Evolutionary conservation across 1,140 invertebrate species (phyloP), one percentile per base, ranked within the genome.

Genomic region (Trissolcus basalis): DNA sequence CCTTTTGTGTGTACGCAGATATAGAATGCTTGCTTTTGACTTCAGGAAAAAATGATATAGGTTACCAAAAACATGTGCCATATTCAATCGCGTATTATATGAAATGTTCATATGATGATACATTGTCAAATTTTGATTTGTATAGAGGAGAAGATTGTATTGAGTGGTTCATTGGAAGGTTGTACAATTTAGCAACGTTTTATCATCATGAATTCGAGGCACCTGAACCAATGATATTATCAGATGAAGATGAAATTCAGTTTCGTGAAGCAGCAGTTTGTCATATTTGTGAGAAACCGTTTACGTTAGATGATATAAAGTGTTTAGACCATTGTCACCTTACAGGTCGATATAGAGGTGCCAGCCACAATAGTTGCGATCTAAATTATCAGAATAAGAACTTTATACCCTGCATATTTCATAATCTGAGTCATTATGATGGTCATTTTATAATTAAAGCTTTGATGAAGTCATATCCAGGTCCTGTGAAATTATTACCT

Each of bases 1-100:
- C 79, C 14, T 85, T 85, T 78, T 78, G 78, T 27, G 51, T 85
- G 11, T 82, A 84, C 51, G 81, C 82, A 15, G 81, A 86, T 79
- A 80, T 83, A 59, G 82, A 43, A 55, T 81, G 73, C 27, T 58
- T 82, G 11, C 63, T 81, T 35, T 73, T 81, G 14, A 76, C 75
- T 27, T 64, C 81, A 13, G 35, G 79, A 3, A 55, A 82, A 49
- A 7, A 33, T 75, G 35, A 65, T 3, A 3, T 27, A 19, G 72
- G 72, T 50, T 67, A 77, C 64, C 76, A 83, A 53, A 80, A 82
- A 77, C 83, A 88, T 73, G 73, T 79, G 9, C 74, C 79, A 7
- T 83, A 81, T 48, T 84, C 80, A 75, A 77, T 85, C 63, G 86
- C 77, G 14, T 86, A 85, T 60, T 86, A 85, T 68, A 60, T 84